These are phyloP conservation scores for Poecilia gillii DNA, from an alignment of 2,797 vertebrate genomes.

Conservation along the genomic window DNA sequence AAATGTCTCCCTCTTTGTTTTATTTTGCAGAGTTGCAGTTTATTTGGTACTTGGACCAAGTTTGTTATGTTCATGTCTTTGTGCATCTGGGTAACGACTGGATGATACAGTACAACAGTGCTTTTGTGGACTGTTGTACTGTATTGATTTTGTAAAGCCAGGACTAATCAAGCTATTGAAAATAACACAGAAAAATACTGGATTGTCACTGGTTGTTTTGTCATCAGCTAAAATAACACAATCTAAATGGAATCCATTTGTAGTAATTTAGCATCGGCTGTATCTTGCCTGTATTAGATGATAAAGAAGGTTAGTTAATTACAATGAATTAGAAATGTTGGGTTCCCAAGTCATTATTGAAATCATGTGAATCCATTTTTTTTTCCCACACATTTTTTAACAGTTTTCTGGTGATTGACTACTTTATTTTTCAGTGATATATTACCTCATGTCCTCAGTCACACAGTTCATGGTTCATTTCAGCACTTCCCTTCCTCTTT, in stretches of 20 bases:
- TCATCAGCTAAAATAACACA: neutral
- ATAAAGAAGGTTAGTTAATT: neutral
- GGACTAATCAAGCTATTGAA: neutral
- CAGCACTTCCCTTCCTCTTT: constrained; percentile 8
- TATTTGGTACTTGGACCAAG: neutral
- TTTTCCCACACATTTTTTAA: neutral
- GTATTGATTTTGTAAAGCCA: neutral
- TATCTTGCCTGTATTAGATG: neutral
- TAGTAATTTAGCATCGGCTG: neutral
- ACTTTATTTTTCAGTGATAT: neutral
- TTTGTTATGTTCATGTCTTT: neutral
- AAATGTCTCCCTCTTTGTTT: neutral
- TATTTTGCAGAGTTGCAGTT: neutral
- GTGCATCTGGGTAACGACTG: neutral
- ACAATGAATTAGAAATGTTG: neutral
- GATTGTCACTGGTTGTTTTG: neutral
- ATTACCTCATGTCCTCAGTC: neutral
- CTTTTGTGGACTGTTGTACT: neutral
- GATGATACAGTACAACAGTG: neutral
- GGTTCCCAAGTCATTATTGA: neutral
- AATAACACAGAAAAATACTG: neutral
- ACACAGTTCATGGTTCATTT: neutral
- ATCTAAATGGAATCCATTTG: neutral
- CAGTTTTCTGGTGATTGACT: neutral
- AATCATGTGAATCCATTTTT: neutral